Percentiles rank a stretch among this genome's conserved stretches.
phyloP scores from a whole-genome alignment of 2,113 vertebrate species.

The Saguinus imperator region DNA sequence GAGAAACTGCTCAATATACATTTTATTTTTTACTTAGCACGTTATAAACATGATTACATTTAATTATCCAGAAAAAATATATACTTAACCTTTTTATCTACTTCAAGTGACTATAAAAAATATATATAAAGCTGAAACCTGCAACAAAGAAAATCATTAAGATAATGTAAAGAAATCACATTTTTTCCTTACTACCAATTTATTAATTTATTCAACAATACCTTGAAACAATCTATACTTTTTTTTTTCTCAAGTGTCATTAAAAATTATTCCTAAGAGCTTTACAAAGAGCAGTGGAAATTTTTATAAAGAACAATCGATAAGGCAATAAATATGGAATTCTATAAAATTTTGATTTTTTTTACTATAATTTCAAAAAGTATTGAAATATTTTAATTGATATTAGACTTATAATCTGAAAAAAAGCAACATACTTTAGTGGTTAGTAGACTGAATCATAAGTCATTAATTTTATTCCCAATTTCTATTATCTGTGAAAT shows the following conservation, averaged over 20 bases:
- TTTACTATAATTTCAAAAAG: neutral
- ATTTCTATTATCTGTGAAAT: neutral
- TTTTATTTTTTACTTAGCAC: constrained; percentile 60
- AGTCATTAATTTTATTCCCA: neutral
- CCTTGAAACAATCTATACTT: neutral
- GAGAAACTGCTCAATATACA: constrained; percentile 60
- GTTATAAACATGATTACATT: constrained; percentile 65
- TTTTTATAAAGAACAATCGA: neutral
- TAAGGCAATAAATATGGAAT: neutral
- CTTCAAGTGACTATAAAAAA: constrained; percentile 48
- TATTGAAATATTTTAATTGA: neutral
- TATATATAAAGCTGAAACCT: neutral
- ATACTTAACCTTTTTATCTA: constrained; percentile 64
- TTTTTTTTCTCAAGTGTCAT: neutral
- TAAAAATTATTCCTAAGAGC: neutral
- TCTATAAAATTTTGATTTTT: neutral
- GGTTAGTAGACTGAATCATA: neutral
- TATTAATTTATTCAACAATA: neutral
- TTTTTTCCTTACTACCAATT: constrained; percentile 10
- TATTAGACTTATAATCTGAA: neutral
- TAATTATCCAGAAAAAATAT: constrained; percentile 63
- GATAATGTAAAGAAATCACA: constrained; percentile 12
- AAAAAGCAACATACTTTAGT: neutral
- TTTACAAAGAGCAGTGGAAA: neutral
- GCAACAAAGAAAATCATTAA: constrained; percentile 26